Evolutionary conservation across 2,888 invertebrate genomes (phyloP), one percentile per base, ranked within the genome.

Genomic region (Scaeva pyrastri): DNA sequence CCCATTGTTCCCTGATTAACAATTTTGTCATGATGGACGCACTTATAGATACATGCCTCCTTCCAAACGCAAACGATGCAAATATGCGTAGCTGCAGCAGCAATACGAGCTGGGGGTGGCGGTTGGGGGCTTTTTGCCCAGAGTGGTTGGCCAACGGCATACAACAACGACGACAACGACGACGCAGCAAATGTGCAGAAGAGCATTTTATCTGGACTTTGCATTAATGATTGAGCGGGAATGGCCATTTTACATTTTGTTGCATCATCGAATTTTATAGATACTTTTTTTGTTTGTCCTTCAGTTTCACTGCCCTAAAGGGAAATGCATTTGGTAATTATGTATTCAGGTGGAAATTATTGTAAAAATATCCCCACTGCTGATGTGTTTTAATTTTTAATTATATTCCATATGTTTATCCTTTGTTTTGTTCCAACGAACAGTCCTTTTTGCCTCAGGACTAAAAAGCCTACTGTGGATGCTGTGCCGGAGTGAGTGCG

Each of bases 301-400:
- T 36, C 36, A 8, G 14, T 21, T 36, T 21, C 56, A 11, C 23
- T 52, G 41, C 21, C 58, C 58, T 21, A 14, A 41, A 21, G 62
- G 66, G 52, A 73, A 26, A 19, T 19, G 43, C 31, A 31, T 85
- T 85, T 85, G 45, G 85, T 85, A 76, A 64, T 64, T 45, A 85
- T 81, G 60, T 77, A 81, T 76, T 76, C 76, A 41, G 23, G 72
- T 62, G 85, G 76, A 85, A 81, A 81, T 81, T 81, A 85, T 85
- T 85, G 72, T 8, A 50, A 71, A 80, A 72, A 81, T 45, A 14
- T 56, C 31, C 56, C 12, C 36, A 1, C 1, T 55, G 75, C 58
- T 58, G 66, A 43, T 36, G 43, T 72, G 60, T 39, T 85, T 31
- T 85, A 80, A 81, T 73, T 71, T 73, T 85, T 81, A 85, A 85